Evolutionary conservation across 2,113 vertebrate species (phyloP), one percentile per base, ranked within the genome.

Genomic region (Girardinichthys multiradiatus): DNA sequence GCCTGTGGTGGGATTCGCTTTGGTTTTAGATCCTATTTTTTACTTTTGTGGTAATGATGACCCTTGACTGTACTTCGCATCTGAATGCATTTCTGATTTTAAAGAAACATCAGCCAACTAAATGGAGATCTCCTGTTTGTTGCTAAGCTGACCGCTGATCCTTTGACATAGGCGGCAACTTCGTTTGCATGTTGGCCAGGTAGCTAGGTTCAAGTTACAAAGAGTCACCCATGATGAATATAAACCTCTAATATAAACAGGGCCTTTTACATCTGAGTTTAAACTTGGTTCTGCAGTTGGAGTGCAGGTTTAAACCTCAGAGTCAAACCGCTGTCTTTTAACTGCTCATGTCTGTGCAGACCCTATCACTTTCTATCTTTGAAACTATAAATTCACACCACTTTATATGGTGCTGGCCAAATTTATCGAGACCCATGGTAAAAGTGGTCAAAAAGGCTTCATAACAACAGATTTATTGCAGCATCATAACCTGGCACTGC

Each of bases 251-350:
- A 8, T 24, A 6, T 9, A 24, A 51, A 21, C 9, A 24, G 21
- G 48, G 1, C 21, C 19, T 51, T n/a, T n/a, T 10, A 81, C 72
- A 69, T 12, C 27, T 11, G 24, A 21, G 51, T 61, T 78, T 68
- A 74, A 74, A 57, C 31, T 24, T 45, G 31, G 10, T 42, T 67
- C n/a, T 57, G 31, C 29, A n/a, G 31, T n/a, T 60, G n/a, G 8
- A 61, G 48, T 35, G 54, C 19, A 7, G 64, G 63, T 51, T 70
- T 59, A 27, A 51, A 73, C 42, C 59, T 27, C 4, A 0, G 26
- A 67, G 65, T 82, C 76, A 70, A 77, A 51, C 61, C 19, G 39
- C 31, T 76, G 58, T 9, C 72, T n/a, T 64, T 29, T 29, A 11
- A n/a, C 27, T 58, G 62, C 60, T 58, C 39, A 51, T 11, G 48